Conservation (phyloP, 2,797 vertebrate species). For the Anguilla pacifica region DNA sequence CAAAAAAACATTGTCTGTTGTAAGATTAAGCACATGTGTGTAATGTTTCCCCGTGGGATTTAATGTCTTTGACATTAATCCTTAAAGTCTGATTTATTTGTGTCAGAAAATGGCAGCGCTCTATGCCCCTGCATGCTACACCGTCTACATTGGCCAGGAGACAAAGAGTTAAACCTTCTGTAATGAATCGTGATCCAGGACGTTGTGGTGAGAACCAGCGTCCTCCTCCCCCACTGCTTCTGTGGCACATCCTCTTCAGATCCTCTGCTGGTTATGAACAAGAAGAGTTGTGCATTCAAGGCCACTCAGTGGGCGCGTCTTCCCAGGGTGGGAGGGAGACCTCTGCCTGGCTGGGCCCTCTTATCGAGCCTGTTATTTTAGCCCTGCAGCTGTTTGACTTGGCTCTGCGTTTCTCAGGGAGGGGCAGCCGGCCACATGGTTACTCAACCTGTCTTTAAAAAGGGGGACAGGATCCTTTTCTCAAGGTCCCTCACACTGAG, state of each 20-base stretch:
- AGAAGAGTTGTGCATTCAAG: slow-evolving; percentile 65
- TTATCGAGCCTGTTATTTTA: slow-evolving; percentile 77
- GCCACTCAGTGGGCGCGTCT: slow-evolving; percentile 54
- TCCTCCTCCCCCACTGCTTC: slow-evolving; percentile 75
- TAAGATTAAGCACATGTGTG: background rate
- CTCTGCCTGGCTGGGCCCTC: slow-evolving; percentile 44
- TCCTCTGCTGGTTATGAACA: slow-evolving; percentile 78
- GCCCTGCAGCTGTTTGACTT: slow-evolving; percentile 79
- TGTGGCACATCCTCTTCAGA: slow-evolving; percentile 81
- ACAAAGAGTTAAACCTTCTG: slow-evolving; percentile 42
- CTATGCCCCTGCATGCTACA: background rate
- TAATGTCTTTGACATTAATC: background rate
- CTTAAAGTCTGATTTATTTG: background rate
- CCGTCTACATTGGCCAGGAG: background rate
- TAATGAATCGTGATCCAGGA: slow-evolving; percentile 57
- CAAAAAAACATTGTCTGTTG: background rate
- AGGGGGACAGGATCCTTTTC: slow-evolving; percentile 16
- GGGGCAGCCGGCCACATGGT: slow-evolving; percentile 71
- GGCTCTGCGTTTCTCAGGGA: slow-evolving; percentile 75
- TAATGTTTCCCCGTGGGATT: background rate
- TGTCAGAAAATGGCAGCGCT: background rate
- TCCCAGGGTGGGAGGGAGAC: slow-evolving; percentile 57
- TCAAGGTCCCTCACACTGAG: slow-evolving; percentile 9
- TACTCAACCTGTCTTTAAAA: slow-evolving; percentile 72
- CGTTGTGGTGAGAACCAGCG: slow-evolving; percentile 74